Conservation (phyloP, 2,797 vertebrate species). For the Euthynnus affinis region DNA sequence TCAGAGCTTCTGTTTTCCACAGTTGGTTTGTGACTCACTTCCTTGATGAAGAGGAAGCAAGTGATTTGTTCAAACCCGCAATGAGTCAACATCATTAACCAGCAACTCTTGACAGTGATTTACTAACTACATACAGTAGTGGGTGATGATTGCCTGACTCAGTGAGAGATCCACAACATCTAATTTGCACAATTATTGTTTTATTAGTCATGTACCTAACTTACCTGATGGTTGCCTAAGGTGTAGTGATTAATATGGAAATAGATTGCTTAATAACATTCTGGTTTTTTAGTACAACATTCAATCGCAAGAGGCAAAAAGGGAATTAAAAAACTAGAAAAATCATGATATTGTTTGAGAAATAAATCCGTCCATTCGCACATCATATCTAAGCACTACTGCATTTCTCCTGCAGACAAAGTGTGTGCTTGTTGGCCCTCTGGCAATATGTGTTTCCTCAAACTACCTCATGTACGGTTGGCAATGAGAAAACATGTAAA, state of each 20-base stretch:
- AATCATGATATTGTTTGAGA: conserved; percentile 12
- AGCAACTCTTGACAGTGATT: conserved; percentile 52
- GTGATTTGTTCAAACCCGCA: conserved; percentile 43
- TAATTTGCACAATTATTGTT: conserved; percentile 69
- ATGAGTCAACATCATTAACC: conserved; percentile 67
- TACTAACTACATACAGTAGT: conserved; percentile 51
- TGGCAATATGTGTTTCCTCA: conserved; percentile 71
- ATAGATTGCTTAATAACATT: conserved; percentile 15
- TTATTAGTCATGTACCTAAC: conserved; percentile 59
- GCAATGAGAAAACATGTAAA: conserved; percentile 77
- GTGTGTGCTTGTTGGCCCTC: conserved; percentile 58
- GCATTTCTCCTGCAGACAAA: conserved; percentile 73
- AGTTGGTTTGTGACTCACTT: conserved; percentile 47
- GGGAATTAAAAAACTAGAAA: not conserved
- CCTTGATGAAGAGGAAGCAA: conserved; percentile 39
- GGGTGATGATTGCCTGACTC: conserved; percentile 61
- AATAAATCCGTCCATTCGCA: conserved; percentile 49
- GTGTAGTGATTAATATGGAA: conserved; percentile 48
- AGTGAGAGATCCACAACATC: conserved; percentile 58
- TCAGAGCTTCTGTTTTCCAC: conserved; percentile 17
- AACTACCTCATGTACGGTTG: conserved; percentile 63
- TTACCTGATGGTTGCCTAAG: conserved; percentile 49
- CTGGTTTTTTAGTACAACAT: not conserved
- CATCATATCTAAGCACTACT: conserved; percentile 29
- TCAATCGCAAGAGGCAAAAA: conserved; percentile 7